Base-by-base conservation (phyloP, 2,888 invertebrate genomes). In the Machimus atricapillus region DNA sequence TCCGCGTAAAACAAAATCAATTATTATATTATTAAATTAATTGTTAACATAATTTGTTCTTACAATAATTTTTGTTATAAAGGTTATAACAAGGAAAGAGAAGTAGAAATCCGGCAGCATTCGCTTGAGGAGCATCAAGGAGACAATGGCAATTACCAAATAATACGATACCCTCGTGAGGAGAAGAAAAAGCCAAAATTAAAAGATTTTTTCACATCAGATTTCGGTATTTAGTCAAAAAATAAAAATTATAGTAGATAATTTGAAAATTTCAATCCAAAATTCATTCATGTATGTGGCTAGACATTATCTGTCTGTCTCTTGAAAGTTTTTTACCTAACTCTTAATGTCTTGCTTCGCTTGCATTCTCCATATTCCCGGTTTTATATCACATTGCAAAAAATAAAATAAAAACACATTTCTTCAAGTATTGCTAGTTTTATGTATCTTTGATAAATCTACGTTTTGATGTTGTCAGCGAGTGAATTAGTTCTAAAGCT, bases 191-290 rank as follows among this genome's bases (percentile, higher is more conserved):
- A 96, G 94, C 95, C 95, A 93, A 96, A 96, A 95, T 95, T 96
- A 93, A 96, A 96, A 95, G 96, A 96, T 94, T 95, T 96, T 94
- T 96, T 96, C 94, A 95, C 96, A 93, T 95, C 96, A 93, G 96
- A 96, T 94, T 95, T 96, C 94, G 96, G 96, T 95, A 94, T 95
- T 94, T 91, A 91, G 91, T 90, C 87, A 88, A 88, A 66, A 40
- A 40, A 9, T 7, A 12, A 40, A 40, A 12, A 40, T 1, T 23
- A 12, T 9, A 66, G 23, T 66, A 23, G 66, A 66, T 34, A 34
- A 34, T 66, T 66, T 66, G 12, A 66, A 66, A 66, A 1, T 27
- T 66, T 66, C 90, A 87, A 86, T 83, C 81, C 52, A 81, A 87
- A 74, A 81, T 46, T 78, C 23, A 19, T 40, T 40, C 46, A 81